Base-by-base conservation (phyloP, 2,888 invertebrate genomes). In the Coenonympha glycerion region DNA sequence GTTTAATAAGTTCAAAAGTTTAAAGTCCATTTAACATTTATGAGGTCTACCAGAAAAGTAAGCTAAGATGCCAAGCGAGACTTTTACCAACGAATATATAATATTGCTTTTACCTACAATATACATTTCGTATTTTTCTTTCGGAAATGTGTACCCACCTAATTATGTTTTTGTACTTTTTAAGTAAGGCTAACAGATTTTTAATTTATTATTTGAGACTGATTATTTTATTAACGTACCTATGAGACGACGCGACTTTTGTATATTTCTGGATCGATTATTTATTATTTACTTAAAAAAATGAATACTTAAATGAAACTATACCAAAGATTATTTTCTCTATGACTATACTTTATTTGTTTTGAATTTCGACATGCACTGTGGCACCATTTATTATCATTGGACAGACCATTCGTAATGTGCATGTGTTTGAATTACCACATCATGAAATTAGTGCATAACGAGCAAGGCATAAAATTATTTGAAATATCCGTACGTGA, bases 401-500 rank as follows among this genome's bases (percentile, higher is more conserved):
- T n/a, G n/a, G 11, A 18, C 5, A 34, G 8, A 13, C 3, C 11
- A 37, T 11, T 22, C 11, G 15, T 22, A 13, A 6, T 22, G 37
- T 21, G 13, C 6, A 22, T 22, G 8, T 37, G 13, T 22, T 39
- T 2, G 22, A 39, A 39, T 39, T 24, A 24, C 22, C 22, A 39
- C 50, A 58, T 52, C 54, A 49, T 51, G 44, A 47, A 51, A 44
- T 53, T 57, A 49, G 45, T 49, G 44, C 51, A 41, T 50, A 53
- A 55, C 49, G 50, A 52, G 41, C 47, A 41, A 56, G 56, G 58
- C 57, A 61, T 57, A 56, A 56, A 58, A 65, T 66, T 72, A 77
- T 73, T 78, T 69, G 68, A 72, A 68, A 69, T 68, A 71, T 74
- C 70, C 70, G 71, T 74, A 75, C 74, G 71, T 67, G 68, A 71